Conservation (phyloP, 2,888 invertebrate genomes). For the Mythimna vitellina region DNA sequence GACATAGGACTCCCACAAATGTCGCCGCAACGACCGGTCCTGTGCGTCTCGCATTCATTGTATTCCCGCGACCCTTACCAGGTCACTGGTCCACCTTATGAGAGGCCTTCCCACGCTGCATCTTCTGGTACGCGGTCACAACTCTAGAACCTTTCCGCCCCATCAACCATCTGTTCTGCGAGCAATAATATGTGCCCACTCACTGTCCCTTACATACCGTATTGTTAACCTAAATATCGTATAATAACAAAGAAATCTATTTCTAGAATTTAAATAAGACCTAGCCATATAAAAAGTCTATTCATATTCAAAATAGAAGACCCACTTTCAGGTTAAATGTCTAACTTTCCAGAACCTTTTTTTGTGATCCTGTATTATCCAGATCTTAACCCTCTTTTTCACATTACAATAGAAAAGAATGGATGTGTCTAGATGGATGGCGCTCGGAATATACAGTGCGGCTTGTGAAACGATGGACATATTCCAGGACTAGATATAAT, state of each 20-base stretch:
- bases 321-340: slow-evolving; percentile 39
- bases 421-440: slow-evolving; percentile 55
- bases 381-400: slow-evolving; percentile 34
- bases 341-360: slow-evolving; percentile 42
- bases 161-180: no score
- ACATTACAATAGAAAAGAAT: slow-evolving; percentile 46
- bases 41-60: no score
- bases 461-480: slow-evolving; percentile 13
- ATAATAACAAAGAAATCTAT: slow-evolving; percentile 12
- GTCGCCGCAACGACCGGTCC: no score
- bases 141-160: no score
- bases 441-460: not conserved
- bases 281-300: slow-evolving; percentile 28
- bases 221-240: no score
- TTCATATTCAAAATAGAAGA: slow-evolving; percentile 43
- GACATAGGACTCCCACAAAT: no score
- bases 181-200: no score
- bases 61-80: no score
- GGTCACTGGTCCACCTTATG: no score
- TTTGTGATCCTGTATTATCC: slow-evolving; percentile 40
- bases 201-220: no score
- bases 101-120: no score
- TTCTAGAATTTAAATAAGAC: slow-evolving; percentile 40
- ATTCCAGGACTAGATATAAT: not conserved
- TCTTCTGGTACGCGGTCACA: no score